Evolutionary conservation across 2,888 invertebrate genomes (phyloP).

Genomic region (Octodonta nipae): DNA sequence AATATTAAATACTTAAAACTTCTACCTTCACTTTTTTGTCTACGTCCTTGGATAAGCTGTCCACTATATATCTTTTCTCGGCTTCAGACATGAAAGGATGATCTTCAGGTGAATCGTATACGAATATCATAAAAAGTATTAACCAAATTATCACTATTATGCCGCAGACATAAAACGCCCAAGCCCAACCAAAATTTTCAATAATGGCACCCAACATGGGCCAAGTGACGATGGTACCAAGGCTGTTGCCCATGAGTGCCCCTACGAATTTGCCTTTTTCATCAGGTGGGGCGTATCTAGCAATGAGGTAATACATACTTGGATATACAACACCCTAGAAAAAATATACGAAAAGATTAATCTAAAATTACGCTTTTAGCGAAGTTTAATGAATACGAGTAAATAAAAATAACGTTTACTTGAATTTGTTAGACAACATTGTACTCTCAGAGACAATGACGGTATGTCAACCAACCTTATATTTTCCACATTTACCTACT

Average conservation of each 20-base stretch:
- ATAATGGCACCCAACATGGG: conserved; percentile 51
- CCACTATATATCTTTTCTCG: conserved; percentile 40
- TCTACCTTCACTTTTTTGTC: not conserved
- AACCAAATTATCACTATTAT: conserved; percentile 28
- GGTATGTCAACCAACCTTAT: no score
- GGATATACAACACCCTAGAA: conserved; percentile 48
- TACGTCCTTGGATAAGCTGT: conserved; percentile 17
- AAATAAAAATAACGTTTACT: no score
- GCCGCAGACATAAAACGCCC: conserved; percentile 31
- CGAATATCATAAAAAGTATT: conserved; percentile 37
- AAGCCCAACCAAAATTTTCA: conserved; percentile 49
- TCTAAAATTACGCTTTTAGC: conserved; percentile 1
- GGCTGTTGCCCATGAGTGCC: conserved; percentile 56
- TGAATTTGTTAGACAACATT: no score
- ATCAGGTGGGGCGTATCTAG: conserved; percentile 58
- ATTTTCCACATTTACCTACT: no score
- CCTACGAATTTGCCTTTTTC: conserved; percentile 60
- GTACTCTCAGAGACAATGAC: no score
- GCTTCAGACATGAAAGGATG: conserved; percentile 40
- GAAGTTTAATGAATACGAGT: no score
- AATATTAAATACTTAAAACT: no score
- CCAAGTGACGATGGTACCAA: conserved; percentile 58
- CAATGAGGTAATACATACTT: conserved; percentile 48
- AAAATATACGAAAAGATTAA: conserved; percentile 2
- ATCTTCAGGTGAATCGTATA: conserved; percentile 39